Base-by-base conservation (phyloP, 2,113 vertebrate genomes). In the Cairina moschata region DNA sequence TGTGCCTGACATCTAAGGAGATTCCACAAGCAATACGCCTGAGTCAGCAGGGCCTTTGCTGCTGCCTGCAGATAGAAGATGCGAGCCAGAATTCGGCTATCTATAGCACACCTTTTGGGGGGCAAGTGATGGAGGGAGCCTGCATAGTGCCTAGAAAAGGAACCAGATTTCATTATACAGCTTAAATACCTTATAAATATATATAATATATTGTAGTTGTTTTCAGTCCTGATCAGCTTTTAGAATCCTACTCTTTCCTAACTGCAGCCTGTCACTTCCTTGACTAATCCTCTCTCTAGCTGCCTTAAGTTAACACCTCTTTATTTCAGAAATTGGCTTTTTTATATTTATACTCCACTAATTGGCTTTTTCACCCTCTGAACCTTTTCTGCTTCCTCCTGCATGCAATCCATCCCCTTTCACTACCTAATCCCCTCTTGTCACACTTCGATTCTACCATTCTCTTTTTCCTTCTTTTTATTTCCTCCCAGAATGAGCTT, bases 341-440 rank as follows among this genome's bases (percentile, higher is more conserved):
- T 82, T 93, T 56, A 83, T 89, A 68, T 95, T 95, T 94, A 79
- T 93, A 46, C 76, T 93, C 80, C 82, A 13, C 88, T 85, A 93
- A 95, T 95, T 88, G 97, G 75, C 81, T 93, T 95, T 96, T 95
- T 92, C 83, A 78, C 87, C 95, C 91, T 94, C 85, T 81, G 87
- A 63, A 73, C 88, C 79, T 78, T 78, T 96, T 82, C 89, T 90
- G 85, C 86, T 91, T 63, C 95, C 88, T 93, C 83, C 91, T 50
- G 76, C 86, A 16, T 10, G 46, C 66, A 72, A 13, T 55, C 54
- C 82, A 73, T 54, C n/a, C 83, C 55, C 77, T 94, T 87, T 97
- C 95, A 90, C 52, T 65, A 38, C 74, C 93, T 97, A 95, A 95
- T 93, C 89, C 94, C 71, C 79, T 87, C 92, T 96, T 95, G 78